These are phyloP conservation scores for Andrena dorsata DNA, from an alignment of 2,888 invertebrate genomes.

Conservation along the genomic window DNA sequence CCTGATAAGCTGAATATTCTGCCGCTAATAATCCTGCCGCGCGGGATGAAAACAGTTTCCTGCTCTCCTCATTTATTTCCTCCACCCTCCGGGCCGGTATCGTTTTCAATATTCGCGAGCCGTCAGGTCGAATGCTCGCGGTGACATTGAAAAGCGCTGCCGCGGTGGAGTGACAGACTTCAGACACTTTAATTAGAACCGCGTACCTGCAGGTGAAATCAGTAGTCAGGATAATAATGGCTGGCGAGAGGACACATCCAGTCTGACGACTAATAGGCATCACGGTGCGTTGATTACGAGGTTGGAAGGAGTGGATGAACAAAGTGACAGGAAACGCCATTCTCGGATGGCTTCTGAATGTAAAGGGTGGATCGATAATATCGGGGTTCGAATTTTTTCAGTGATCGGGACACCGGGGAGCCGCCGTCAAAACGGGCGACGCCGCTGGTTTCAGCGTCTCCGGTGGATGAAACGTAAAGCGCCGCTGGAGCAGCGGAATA, in stretches of 20 bases:
- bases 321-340: slow-evolving; percentile 62
- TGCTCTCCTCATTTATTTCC: slow-evolving; percentile 1
- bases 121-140: slow-evolving; percentile 33
- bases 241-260: slow-evolving; percentile 51
- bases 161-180: slow-evolving; percentile 60
- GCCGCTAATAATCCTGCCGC: slow-evolving; percentile 26
- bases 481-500: slow-evolving; percentile 3
- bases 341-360: slow-evolving; percentile 32
- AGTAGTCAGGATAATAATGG: slow-evolving; percentile 68
- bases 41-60: slow-evolving; percentile 35
- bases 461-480: slow-evolving; percentile 11
- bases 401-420: background rate
- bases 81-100: slow-evolving; percentile 22
- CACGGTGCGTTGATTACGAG: slow-evolving; percentile 56
- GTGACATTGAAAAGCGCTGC: slow-evolving; percentile 51
- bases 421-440: slow-evolving; percentile 1
- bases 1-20: slow-evolving; percentile 20
- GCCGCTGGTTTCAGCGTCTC: slow-evolving; percentile 10
- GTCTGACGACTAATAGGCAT: slow-evolving; percentile 58
- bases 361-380: slow-evolving; percentile 51
- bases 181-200: slow-evolving; percentile 66
- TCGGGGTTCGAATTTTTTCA: slow-evolving; percentile 43
- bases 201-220: slow-evolving; percentile 61
- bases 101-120: slow-evolving; percentile 52
- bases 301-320: slow-evolving; percentile 59